phyloP scores from a whole-genome alignment of 1,140 invertebrate species.

The Rhagoletis zephyria region DNA sequence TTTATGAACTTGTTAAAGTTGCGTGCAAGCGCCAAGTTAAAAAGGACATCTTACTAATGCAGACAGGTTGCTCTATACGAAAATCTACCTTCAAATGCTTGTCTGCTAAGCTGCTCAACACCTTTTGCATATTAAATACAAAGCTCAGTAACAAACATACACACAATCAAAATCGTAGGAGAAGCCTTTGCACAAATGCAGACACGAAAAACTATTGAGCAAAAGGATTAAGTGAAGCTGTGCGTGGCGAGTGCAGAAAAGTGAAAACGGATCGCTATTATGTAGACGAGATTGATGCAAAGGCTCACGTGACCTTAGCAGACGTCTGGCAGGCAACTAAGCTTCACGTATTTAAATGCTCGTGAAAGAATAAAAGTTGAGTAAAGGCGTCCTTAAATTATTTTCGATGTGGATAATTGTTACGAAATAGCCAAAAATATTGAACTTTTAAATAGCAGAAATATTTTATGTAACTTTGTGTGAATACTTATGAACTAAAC shows the following conservation, averaged over 20 bases:
- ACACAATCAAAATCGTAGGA: not conserved
- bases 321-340: not conserved
- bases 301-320: not conserved
- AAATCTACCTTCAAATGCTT: not conserved
- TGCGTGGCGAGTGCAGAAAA: not conserved
- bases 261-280: not conserved
- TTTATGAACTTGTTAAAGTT: not conserved
- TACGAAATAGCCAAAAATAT: too few species aligned
- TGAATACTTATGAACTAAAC: too few species aligned
- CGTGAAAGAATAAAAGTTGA: not conserved
- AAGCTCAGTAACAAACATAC: slow-evolving; percentile 20
- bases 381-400: not conserved
- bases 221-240: slow-evolving; percentile 42
- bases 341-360: not conserved
- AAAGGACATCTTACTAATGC: not conserved
- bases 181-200: not conserved
- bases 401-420: too few species aligned
- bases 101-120: slow-evolving; percentile 20
- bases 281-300: not conserved
- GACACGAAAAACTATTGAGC: slow-evolving; percentile 40
- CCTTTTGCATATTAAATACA: slow-evolving; percentile 40
- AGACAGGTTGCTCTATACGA: not conserved
- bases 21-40: not conserved
- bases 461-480: too few species aligned
- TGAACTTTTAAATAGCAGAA: too few species aligned